Conservation (phyloP, 1,140 invertebrate species). For the Orussus abietinus region DNA sequence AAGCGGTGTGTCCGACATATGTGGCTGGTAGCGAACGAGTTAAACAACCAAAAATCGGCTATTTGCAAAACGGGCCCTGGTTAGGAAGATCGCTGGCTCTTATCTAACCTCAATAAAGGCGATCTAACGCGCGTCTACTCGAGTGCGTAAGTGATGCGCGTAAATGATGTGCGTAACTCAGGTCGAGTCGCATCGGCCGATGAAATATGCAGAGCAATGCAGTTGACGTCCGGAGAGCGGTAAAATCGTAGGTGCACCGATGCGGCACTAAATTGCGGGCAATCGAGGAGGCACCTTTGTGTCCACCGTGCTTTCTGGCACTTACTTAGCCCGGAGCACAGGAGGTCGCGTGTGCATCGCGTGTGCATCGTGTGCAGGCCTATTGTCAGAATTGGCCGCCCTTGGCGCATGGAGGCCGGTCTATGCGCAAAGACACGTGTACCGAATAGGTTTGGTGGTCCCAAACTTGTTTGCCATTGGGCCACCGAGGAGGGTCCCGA, state of each 20-base stretch:
- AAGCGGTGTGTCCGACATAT: no score
- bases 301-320: slow-evolving; percentile 29
- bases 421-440: slow-evolving; percentile 38
- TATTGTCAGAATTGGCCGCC: slow-evolving; percentile 18
- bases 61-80: no score
- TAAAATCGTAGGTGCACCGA: slow-evolving; percentile 28
- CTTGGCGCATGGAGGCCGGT: slow-evolving; percentile 26
- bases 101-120: no score
- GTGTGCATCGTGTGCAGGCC: slow-evolving; percentile 20
- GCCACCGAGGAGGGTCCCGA: no score
- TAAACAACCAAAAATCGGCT: no score
- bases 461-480: slow-evolving; percentile 29
- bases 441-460: slow-evolving; percentile 39
- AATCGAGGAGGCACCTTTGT: slow-evolving; percentile 24
- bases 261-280: slow-evolving; percentile 34
- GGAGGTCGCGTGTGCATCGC: slow-evolving; percentile 34
- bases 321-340: slow-evolving; percentile 24
- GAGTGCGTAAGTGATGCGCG: no score
- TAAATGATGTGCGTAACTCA: no score
- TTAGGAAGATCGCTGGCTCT: no score
- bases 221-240: slow-evolving; percentile 22
- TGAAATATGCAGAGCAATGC: slow-evolving; percentile 33
- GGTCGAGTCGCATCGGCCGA: slow-evolving; percentile 7
- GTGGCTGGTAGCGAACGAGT: no score
- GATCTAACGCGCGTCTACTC: no score